Conservation (phyloP, 2,797 vertebrate species). For the Anguilla obscura region DNA sequence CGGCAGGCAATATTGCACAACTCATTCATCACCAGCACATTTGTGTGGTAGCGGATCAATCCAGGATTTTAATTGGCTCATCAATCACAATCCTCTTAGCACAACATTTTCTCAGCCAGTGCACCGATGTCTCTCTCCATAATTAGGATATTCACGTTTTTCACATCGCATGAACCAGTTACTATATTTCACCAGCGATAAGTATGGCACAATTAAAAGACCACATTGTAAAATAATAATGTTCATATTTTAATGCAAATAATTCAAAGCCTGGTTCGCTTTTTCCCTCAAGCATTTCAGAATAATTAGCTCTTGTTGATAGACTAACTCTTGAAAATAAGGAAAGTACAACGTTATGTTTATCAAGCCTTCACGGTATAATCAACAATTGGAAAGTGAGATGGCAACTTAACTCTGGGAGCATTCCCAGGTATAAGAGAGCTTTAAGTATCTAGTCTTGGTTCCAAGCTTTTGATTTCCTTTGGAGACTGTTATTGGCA, state of each 20-base stretch:
- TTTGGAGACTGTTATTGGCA: no score
- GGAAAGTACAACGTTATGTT: background rate
- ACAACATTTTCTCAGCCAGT: background rate
- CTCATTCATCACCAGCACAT: background rate
- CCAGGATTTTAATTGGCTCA: background rate
- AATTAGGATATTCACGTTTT: background rate
- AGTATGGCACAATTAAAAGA: background rate
- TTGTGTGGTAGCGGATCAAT: background rate
- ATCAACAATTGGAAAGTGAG: background rate
- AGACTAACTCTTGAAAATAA: background rate
- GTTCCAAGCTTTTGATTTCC: no score
- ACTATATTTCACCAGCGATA: background rate
- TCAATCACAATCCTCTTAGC: slow-evolving; percentile 8
- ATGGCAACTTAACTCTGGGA: background rate
- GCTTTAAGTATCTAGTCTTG: no score
- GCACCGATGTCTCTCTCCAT: background rate
- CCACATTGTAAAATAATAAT: background rate
- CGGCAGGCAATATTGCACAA: background rate
- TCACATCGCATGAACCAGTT: background rate
- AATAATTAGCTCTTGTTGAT: background rate
- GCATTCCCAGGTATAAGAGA: no score
- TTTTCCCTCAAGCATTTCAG: background rate
- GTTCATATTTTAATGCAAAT: background rate
- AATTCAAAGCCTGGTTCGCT: background rate
- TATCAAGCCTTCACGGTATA: background rate